Percentiles rank a stretch among this genome's conserved stretches.
Evolutionary conservation across 2,113 vertebrate genomes (phyloP).

Genomic region (Amblyornis subalaris): DNA sequence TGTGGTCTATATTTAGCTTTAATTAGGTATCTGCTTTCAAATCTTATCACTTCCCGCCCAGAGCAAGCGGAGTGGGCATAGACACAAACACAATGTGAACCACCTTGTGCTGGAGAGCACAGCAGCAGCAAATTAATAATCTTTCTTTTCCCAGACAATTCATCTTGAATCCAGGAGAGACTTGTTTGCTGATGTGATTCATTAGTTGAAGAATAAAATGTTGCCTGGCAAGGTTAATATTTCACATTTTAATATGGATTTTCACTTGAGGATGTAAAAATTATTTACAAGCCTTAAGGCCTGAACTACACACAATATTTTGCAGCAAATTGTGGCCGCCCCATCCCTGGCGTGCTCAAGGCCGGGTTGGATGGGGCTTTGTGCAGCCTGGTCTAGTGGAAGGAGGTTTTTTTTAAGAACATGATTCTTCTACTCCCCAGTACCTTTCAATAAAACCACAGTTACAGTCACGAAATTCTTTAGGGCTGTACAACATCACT

Average conservation of each 20-base stretch:
- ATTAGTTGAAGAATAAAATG: background rate
- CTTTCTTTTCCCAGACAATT: background rate
- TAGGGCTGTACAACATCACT: background rate
- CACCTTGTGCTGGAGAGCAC: background rate
- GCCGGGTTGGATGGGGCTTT: background rate
- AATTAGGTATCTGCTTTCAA: background rate
- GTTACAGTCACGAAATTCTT: background rate
- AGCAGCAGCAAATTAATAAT: background rate
- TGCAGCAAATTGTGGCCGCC: background rate
- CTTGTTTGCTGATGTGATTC: background rate
- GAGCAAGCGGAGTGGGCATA: background rate
- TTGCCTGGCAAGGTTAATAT: background rate
- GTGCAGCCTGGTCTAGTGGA: background rate
- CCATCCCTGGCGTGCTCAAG: background rate
- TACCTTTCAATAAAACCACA: background rate
- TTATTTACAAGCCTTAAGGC: background rate
- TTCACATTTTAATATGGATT: background rate
- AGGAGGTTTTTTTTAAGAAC: background rate
- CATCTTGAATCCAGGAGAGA: background rate
- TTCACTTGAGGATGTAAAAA: background rate
- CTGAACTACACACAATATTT: background rate
- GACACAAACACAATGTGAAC: background rate
- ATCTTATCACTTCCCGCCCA: background rate
- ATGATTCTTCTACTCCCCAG: fast-evolving
- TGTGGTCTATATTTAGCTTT: slow-evolving; percentile 7